A percentile compares a stretch with the other conserved stretches of the same genome.
Evolutionary conservation across 2,888 invertebrate genomes (phyloP).

Genomic region (Tinea pellionella): DNA sequence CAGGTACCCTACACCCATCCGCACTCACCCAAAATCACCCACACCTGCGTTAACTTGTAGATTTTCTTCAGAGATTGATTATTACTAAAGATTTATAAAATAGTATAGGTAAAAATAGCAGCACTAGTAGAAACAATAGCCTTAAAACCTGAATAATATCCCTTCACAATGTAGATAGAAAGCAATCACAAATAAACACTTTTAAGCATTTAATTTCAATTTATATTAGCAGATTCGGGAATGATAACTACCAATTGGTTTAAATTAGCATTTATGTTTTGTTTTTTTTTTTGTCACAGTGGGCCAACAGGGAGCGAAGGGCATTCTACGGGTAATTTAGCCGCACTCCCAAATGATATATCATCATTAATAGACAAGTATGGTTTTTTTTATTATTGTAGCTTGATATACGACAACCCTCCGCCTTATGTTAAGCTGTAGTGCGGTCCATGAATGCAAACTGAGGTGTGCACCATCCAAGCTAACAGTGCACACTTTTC

Average conservation of each 20-base stretch:
- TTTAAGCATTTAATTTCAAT: background rate
- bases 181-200: background rate
- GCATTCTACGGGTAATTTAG: slow-evolving; percentile 41
- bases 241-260: background rate
- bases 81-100: no score
- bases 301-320: slow-evolving; percentile 56
- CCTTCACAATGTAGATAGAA: slow-evolving; percentile 1
- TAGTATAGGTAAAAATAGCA: no score
- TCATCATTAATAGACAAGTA: slow-evolving; percentile 64
- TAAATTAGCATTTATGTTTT: no score
- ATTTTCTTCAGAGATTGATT: background rate
- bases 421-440: no score
- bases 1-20: slow-evolving; percentile 53
- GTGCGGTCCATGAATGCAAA: no score
- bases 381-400: slow-evolving; percentile 21
- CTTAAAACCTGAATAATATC: background rate
- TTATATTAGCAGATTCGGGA: no score
- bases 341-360: slow-evolving; percentile 59
- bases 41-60: background rate
- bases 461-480: no score
- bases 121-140: background rate
- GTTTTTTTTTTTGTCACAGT: slow-evolving; percentile 25
- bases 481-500: no score
- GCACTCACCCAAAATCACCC: slow-evolving; percentile 8
- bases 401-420: no score